These are phyloP conservation scores for Dryococelus australis DNA, from an alignment of 2,888 invertebrate species.

Conservation along the genomic window DNA sequence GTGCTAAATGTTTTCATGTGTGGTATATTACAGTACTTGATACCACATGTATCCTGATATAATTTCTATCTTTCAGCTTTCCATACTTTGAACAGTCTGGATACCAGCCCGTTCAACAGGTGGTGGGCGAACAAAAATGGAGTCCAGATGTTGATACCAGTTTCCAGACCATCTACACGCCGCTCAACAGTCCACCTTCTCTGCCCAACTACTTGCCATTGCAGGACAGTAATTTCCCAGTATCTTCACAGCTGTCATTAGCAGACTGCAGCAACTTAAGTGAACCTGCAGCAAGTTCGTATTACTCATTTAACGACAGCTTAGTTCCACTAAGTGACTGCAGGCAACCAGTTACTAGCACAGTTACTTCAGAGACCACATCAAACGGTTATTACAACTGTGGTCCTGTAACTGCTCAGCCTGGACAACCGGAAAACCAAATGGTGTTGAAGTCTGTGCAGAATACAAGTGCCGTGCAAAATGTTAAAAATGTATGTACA, in stretches of 20 bases:
- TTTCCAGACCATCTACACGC: slow-evolving; percentile 8
- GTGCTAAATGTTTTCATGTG: no score
- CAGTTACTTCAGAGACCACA: background rate
- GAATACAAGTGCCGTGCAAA: background rate
- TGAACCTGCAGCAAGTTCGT: background rate
- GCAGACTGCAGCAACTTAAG: background rate
- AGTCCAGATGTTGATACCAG: background rate
- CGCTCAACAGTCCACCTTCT: background rate
- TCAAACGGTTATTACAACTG: background rate
- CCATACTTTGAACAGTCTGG: background rate
- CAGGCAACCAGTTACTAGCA: background rate
- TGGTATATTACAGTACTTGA: no score
- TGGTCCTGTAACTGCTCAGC: background rate
- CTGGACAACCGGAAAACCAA: background rate
- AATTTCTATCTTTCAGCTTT: background rate
- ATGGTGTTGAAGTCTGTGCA: no score
- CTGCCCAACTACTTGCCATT: background rate
- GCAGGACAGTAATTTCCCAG: background rate
- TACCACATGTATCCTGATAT: no score
- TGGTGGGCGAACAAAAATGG: background rate
- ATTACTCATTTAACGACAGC: background rate
- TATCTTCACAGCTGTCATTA: background rate
- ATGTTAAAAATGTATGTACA: background rate
- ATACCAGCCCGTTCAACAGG: background rate
- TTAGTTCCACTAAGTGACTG: background rate